A percentile compares a stretch with the other conserved stretches of the same genome.
Conservation (phyloP, 2,888 invertebrate genomes). For the Arctia plantaginis region DNA sequence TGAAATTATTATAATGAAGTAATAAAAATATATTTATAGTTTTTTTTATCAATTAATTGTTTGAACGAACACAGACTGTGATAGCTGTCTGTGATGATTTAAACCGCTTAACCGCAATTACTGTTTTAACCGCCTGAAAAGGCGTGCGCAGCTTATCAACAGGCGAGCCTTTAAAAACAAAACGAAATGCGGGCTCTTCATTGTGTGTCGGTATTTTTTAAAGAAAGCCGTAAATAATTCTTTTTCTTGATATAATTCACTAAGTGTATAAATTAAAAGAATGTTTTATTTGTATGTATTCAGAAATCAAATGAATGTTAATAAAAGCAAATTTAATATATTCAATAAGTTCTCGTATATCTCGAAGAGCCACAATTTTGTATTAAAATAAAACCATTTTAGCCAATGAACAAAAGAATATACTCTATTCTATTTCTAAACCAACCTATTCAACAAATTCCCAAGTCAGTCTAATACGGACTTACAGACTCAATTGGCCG, state of each 20-base stretch:
- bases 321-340: neutral
- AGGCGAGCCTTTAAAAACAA: neutral
- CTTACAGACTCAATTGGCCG: conserved; percentile 22
- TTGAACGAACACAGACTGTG: no score
- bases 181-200: neutral
- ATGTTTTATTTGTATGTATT: neutral
- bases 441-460: conserved; percentile 20
- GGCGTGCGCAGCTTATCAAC: neutral
- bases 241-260: no score
- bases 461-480: conserved; percentile 16
- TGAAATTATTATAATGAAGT: neutral
- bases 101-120: no score
- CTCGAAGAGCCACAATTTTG: neutral
- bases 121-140: no score
- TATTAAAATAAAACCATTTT: neutral
- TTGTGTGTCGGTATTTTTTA: no score
- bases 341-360: neutral
- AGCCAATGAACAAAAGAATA: neutral
- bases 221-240: no score
- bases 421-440: conserved; percentile 1
- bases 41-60: no score
- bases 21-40: neutral
- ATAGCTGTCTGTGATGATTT: no score
- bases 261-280: neutral
- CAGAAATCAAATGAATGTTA: neutral